phyloP scores from a whole-genome alignment of 2,113 vertebrate genomes.

The Corythaeola cristata region DNA sequence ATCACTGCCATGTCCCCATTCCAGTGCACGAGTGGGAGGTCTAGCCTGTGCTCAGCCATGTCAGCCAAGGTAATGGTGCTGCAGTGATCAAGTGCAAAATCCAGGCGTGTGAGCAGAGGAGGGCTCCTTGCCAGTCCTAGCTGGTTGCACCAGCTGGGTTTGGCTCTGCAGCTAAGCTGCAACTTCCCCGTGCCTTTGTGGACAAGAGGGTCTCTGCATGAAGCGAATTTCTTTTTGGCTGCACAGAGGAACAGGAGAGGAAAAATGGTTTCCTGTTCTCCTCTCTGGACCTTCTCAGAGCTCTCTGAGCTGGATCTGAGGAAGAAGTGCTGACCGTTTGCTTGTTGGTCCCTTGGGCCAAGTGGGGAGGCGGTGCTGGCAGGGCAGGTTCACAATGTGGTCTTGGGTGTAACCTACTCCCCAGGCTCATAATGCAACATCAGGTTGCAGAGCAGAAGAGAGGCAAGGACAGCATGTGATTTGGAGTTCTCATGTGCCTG shows the following conservation, averaged over 20 bases:
- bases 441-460: not conserved
- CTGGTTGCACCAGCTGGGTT: not conserved
- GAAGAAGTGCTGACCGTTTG: not conserved
- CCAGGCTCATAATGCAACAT: not conserved
- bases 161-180: not conserved
- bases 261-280: rapidly evolving
- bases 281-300: not conserved
- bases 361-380: not conserved
- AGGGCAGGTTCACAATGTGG: too few relatives aligned
- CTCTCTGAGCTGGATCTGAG: not conserved
- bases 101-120: not conserved
- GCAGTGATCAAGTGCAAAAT: not conserved
- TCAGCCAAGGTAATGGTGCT: not conserved
- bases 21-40: not conserved
- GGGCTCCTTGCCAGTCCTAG: not conserved
- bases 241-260: not conserved
- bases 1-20: rapidly evolving
- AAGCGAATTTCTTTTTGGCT: not conserved
- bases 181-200: not conserved
- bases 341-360: not conserved
- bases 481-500: not conserved
- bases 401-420: rapidly evolving
- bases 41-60: not conserved
- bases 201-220: not conserved
- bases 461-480: not conserved